Percentiles rank a stretch among this genome's conserved stretches.
Evolutionary conservation across 1,140 invertebrate genomes (phyloP).

Genomic region (Drosophila equinoxialis): DNA sequence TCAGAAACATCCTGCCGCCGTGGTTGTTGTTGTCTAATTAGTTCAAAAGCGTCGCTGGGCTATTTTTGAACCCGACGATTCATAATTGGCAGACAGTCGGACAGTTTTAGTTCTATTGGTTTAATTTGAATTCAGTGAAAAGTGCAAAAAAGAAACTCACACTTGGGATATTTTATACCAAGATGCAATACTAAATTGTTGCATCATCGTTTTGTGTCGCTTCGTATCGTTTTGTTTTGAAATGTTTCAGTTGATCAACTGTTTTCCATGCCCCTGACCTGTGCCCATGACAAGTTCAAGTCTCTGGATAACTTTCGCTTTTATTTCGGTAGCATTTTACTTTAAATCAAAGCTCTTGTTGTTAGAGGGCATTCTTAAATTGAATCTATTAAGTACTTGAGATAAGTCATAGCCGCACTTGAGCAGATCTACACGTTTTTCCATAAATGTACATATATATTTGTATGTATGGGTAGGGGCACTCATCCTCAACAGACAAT

Average conservation of each 20-base stretch:
- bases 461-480: constrained; percentile 16
- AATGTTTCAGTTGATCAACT: constrained; percentile 5
- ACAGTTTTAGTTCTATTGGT: not conserved
- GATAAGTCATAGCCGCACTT: constrained; percentile 47
- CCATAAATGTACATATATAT: not conserved
- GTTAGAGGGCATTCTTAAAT: constrained; percentile 51
- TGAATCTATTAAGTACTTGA: constrained; percentile 76
- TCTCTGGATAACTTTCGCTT: constrained; percentile 57
- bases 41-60: constrained; percentile 12
- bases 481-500: constrained; percentile 31
- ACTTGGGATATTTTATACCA: not conserved
- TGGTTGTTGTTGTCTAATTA: constrained; percentile 54
- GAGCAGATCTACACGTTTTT: constrained; percentile 24
- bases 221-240: not conserved
- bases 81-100: constrained; percentile 20
- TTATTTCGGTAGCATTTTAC: constrained; percentile 49
- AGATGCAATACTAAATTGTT: not conserved
- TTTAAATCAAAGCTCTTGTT: constrained; percentile 49
- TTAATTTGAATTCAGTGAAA: constrained; percentile 16
- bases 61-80: constrained; percentile 30
- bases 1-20: constrained; percentile 70
- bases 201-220: not conserved
- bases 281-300: constrained; percentile 51
- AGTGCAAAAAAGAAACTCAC: not conserved
- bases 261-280: constrained; percentile 35